phyloP scores from a whole-genome alignment of 2,797 vertebrate species.

The Enteromius mattozi region DNA sequence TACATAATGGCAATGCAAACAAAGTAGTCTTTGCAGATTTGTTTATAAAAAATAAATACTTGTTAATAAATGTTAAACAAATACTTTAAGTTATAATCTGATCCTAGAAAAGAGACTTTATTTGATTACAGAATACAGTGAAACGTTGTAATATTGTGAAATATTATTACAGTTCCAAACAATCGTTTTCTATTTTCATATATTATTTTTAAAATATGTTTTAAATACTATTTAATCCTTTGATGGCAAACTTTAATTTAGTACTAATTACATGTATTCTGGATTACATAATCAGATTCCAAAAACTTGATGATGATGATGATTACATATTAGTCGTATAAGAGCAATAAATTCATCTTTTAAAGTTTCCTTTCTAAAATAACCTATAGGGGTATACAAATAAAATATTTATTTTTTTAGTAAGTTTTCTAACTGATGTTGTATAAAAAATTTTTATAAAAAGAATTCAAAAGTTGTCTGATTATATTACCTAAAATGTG shows the following conservation, averaged over 20 bases:
- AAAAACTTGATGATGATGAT: background rate
- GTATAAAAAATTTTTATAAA: background rate
- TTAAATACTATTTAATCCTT: too few species aligned
- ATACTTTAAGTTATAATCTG: background rate
- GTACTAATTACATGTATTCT: too few species aligned
- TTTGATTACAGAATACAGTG: background rate
- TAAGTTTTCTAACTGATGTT: background rate
- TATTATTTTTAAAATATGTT: too few species aligned
- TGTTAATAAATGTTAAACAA: background rate
- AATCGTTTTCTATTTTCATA: background rate
- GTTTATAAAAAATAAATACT: background rate
- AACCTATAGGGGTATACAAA: background rate
- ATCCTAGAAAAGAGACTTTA: background rate
- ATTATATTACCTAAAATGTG: background rate
- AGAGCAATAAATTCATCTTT: background rate
- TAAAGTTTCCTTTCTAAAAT: background rate
- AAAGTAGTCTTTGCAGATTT: background rate
- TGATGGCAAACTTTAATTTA: background rate
- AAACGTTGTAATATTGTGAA: too few species aligned
- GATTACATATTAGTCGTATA: background rate
- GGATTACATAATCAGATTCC: background rate
- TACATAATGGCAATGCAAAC: background rate
- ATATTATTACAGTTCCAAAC: background rate
- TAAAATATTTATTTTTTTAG: background rate
- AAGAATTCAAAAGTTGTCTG: background rate